Percentiles rank a stretch among this genome's conserved stretches.
phyloP scores from a whole-genome alignment of 2,113 vertebrate species.

The Corythoichthys intestinalis region DNA sequence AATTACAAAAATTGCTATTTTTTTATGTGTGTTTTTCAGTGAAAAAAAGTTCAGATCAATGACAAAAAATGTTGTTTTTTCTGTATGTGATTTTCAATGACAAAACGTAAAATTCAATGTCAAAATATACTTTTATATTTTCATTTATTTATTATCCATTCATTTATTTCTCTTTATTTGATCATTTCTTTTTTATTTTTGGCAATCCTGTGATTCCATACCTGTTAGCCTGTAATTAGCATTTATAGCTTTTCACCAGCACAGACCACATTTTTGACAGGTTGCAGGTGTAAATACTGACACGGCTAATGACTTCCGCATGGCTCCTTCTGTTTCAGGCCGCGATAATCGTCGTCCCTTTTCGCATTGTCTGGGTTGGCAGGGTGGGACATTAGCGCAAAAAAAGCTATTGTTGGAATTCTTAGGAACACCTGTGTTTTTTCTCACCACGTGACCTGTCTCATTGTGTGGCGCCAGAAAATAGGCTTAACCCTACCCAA shows the following conservation, averaged over 20 bases:
- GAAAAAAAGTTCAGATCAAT: too few relatives aligned
- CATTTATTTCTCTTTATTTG: too few relatives aligned
- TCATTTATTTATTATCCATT: too few relatives aligned
- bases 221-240: neutral
- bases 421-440: slow-evolving; percentile 2
- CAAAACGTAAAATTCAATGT: too few relatives aligned
- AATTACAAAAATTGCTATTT: too few relatives aligned
- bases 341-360: neutral
- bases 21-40: too few relatives aligned
- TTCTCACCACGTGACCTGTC: neutral
- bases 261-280: neutral
- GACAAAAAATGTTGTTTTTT: too few relatives aligned
- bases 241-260: neutral
- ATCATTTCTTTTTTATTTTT: too few relatives aligned
- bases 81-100: too few relatives aligned
- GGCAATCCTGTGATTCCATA: too few relatives aligned
- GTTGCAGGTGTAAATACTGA: slow-evolving; percentile 7
- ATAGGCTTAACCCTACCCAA: neutral
- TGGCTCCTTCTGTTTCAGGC: neutral
- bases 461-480: neutral
- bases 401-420: slow-evolving; percentile 4
- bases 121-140: too few relatives aligned
- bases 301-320: neutral
- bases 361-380: slow-evolving; percentile 4
- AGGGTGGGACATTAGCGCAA: neutral